phyloP scores from a whole-genome alignment of 2,888 invertebrate genomes.

The Eupelmus urozonus region DNA sequence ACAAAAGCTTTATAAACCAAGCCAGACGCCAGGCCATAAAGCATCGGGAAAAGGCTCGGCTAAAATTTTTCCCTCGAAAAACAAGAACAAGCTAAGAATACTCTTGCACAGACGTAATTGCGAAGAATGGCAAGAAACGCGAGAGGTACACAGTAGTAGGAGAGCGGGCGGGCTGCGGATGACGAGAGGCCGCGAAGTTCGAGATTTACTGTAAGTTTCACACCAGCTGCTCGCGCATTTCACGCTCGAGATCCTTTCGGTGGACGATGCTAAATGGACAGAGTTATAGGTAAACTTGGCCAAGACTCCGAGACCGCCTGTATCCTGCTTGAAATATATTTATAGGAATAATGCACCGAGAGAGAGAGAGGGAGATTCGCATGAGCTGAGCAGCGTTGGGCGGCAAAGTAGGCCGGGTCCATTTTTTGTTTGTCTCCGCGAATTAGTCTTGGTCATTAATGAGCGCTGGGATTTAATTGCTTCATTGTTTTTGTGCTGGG shows the following conservation, averaged over 20 bases:
- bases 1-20: too few species aligned
- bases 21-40: too few species aligned
- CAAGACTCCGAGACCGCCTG: neutral
- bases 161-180: neutral
- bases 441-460: constrained; percentile 7
- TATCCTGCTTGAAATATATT: constrained; percentile 25
- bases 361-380: too few species aligned
- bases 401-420: constrained; percentile 28
- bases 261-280: constrained; percentile 40
- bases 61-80: too few species aligned
- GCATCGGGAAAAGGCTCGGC: too few species aligned
- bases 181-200: too few species aligned
- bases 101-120: too few species aligned
- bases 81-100: too few species aligned
- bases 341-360: constrained; percentile 35
- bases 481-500: too few species aligned
- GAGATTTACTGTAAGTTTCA: constrained; percentile 39
- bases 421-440: constrained; percentile 9
- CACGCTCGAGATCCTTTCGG: constrained; percentile 52
- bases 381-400: neutral
- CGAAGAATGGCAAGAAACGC: too few species aligned
- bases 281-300: constrained; percentile 54
- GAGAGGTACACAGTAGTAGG: too few species aligned
- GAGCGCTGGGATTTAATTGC: neutral
- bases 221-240: constrained; percentile 48